These are phyloP conservation scores for Xyliphius kryptos DNA, from an alignment of 2,113 vertebrate genomes.

Conservation along the genomic window DNA sequence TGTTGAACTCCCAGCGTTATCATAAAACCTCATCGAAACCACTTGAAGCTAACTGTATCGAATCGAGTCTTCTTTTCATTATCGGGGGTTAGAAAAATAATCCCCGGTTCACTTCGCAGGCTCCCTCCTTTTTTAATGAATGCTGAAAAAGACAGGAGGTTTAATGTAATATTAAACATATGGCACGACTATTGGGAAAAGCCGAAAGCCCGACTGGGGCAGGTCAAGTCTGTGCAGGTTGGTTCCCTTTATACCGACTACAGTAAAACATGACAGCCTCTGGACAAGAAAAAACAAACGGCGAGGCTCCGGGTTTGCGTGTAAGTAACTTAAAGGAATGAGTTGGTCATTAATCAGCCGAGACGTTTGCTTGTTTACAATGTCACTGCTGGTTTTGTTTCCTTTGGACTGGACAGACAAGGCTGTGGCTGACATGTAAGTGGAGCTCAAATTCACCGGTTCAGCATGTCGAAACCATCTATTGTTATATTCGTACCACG, in stretches of 20 bases:
- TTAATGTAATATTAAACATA: slow-evolving; percentile 51
- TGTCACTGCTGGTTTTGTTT: too few species aligned
- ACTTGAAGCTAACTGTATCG: slow-evolving; percentile 42
- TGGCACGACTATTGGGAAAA: slow-evolving; percentile 43
- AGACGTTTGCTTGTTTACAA: too few species aligned
- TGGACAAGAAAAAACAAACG: background rate
- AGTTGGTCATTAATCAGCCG: too few species aligned
- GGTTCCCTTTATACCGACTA: background rate
- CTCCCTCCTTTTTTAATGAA: too few species aligned
- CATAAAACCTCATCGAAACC: slow-evolving; percentile 35
- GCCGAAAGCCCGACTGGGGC: background rate
- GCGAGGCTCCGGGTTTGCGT: background rate
- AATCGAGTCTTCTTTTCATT: slow-evolving; percentile 45
- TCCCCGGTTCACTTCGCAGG: too few species aligned
- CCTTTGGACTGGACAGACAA: too few species aligned
- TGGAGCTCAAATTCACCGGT: too few species aligned
- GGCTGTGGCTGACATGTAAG: too few species aligned
- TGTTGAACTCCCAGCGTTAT: slow-evolving; percentile 45
- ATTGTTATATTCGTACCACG: too few species aligned
- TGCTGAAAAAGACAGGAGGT: slow-evolving; percentile 38
- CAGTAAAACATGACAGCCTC: background rate
- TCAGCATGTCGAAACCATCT: too few species aligned
- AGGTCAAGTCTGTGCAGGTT: background rate
- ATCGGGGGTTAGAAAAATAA: slow-evolving; percentile 44
- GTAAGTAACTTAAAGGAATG: too few species aligned